Evolutionary conservation across 2,797 vertebrate species (phyloP), one percentile per base, ranked within the genome.

Genomic region (Silurus aristotelis): DNA sequence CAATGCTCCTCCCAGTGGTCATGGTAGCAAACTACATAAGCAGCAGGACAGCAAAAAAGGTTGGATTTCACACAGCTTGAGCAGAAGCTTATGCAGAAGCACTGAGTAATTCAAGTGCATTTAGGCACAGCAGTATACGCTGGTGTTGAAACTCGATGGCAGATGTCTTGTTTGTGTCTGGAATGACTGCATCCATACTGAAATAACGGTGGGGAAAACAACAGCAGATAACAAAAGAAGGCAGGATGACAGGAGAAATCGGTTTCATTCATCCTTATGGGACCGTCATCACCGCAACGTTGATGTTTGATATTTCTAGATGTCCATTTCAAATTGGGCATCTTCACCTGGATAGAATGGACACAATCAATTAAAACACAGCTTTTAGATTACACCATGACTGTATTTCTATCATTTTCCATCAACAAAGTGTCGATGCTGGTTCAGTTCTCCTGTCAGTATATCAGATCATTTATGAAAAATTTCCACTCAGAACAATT

Each of bases 251-350:
- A 66, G 71, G 48, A 87, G 72, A 73, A 76, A 76, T 75, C 70
- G 58, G 84, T 61, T 84, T 84, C 61, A 70, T 84, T 80, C 61
- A 70, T 86, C 87, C 83, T 70, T 80, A 25, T 64, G 19, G 75
- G 84, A 61, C 82, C 10, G 81, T 63, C 73, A 77, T 83, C 58
- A 31, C 83, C 70, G 58, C 83, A 25, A 64, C n/a, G 68, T 80
- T 20, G 22, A 64, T 83, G 58, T 80, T 75, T 92, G 86, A 80
- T 8, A 19, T 25, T 3, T n/a, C 87, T 94, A 95, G 88, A 95
- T 95, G 89, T 95, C 95, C 92, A 95, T 95, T 87, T 95, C 94
- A 93, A 95, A 95, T 91, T 94, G 95, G 84, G 89, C 90, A 58
- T 95, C 95, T 3, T 94, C 93, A 85, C 91, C 94, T 94, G 83